Conservation (phyloP, 2,113 vertebrate genomes). For the Delphinus delphis region DNA sequence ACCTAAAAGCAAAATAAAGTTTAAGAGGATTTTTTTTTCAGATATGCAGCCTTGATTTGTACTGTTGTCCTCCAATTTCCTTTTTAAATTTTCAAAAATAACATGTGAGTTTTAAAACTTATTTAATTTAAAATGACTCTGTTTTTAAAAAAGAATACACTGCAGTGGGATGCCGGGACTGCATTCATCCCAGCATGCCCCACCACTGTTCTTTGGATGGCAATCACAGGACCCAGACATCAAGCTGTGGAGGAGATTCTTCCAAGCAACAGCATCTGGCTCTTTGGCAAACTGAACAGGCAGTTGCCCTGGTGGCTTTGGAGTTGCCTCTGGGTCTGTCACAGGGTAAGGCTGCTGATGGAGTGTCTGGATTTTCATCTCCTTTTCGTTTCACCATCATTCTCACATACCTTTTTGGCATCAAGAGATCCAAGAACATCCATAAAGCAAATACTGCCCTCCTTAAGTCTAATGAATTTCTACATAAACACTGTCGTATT, state of each 20-base stretch:
- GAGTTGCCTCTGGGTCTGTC: constrained; percentile 78
- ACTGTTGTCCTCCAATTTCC: not conserved
- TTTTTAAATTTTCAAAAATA: constrained; percentile 29
- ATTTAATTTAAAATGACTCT: constrained; percentile 56
- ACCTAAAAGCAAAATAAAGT: constrained; percentile 47
- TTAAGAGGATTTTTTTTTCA: constrained; percentile 4
- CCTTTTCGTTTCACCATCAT: constrained; percentile 59
- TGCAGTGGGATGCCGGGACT: constrained; percentile 63
- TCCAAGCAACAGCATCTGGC: constrained; percentile 87
- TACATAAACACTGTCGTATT: not conserved
- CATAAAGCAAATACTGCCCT: not conserved
- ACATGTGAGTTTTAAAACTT: not conserved
- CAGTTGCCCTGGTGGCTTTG: constrained; percentile 53
- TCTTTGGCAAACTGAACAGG: constrained; percentile 83
- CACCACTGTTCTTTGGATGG: constrained; percentile 79
- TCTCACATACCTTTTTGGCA: constrained; percentile 20
- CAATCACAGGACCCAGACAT: constrained; percentile 83
- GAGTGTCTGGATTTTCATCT: constrained; percentile 58
- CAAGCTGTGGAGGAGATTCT: constrained; percentile 83
- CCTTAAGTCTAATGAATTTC: not conserved
- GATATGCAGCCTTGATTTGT: constrained; percentile 3
- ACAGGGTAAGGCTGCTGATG: constrained; percentile 58
- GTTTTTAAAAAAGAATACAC: not conserved
- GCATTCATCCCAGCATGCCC: constrained; percentile 71
- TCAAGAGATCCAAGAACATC: not conserved